Conservation (phyloP, 2,797 vertebrate genomes). For the Decapterus maruadsi region DNA sequence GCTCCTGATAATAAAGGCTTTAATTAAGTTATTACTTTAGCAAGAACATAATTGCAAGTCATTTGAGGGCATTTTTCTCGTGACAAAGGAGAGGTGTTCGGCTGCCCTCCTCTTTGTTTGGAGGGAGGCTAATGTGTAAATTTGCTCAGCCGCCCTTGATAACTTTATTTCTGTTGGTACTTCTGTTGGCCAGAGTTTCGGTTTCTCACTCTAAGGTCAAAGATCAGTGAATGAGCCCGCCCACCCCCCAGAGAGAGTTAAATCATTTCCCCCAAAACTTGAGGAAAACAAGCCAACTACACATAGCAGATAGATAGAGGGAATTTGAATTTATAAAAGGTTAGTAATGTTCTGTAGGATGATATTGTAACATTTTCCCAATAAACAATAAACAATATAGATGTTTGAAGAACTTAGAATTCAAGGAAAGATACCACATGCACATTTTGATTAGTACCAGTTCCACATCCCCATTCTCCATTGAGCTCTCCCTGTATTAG, state of each 20-base stretch:
- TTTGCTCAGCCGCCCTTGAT: conserved; percentile 52
- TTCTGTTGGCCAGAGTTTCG: conserved; percentile 58
- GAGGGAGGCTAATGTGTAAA: conserved; percentile 55
- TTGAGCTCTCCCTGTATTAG: conserved; percentile 6
- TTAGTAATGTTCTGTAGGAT: background rate
- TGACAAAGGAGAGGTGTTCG: conserved; percentile 24
- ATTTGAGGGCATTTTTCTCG: background rate
- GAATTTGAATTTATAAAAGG: conserved; percentile 13
- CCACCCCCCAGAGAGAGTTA: conserved; percentile 11
- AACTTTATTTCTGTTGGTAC: conserved; percentile 29
- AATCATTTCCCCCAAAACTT: conserved; percentile 3
- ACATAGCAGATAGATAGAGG: background rate
- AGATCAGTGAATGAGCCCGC: conserved; percentile 57
- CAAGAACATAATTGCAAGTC: conserved; percentile 9
- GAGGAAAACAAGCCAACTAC: background rate
- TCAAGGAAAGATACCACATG: background rate
- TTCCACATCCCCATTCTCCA: background rate
- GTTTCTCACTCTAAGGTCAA: conserved; percentile 76
- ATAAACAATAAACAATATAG: conserved; percentile 1
- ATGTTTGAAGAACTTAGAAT: conserved; percentile 3
- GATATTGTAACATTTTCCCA: background rate
- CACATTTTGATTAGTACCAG: background rate
- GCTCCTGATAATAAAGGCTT: conserved; percentile 1
- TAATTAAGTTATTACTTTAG: conserved; percentile 25
- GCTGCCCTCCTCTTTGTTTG: conserved; percentile 28